Conservation (phyloP, 2,797 vertebrate genomes). For the Epinephelus awoara region DNA sequence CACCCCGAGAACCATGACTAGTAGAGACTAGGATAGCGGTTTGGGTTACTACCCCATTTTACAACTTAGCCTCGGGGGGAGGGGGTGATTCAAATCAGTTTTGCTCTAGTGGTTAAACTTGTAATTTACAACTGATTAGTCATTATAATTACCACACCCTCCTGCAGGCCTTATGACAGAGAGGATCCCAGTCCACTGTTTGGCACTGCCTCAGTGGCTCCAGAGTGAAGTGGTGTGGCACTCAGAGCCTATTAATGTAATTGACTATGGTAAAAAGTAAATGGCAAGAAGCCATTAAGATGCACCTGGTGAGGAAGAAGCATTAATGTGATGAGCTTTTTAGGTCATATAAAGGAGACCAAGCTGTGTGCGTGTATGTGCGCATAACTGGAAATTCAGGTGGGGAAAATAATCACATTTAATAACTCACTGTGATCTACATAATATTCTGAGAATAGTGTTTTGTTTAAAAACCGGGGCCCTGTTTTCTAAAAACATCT, state of each 20-base stretch:
- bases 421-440: not conserved
- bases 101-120: slow-evolving; percentile 20
- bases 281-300: slow-evolving; percentile 38
- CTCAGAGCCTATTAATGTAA: slow-evolving; percentile 42
- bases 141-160: slow-evolving; percentile 10
- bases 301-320: slow-evolving; percentile 30
- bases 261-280: slow-evolving; percentile 51
- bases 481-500: not conserved
- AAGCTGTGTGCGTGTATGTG: not conserved
- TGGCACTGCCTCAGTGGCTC: slow-evolving; percentile 11
- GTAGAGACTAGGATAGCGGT: not conserved
- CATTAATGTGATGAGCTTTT: slow-evolving; percentile 50
- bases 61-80: not conserved
- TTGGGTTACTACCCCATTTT: slow-evolving; percentile 5
- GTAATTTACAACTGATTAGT: slow-evolving; percentile 43
- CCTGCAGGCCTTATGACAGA: slow-evolving; percentile 1
- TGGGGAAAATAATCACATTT: not conserved
- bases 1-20: not conserved
- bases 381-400: not conserved
- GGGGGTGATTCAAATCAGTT: slow-evolving; percentile 21
- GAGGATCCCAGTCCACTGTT: not conserved
- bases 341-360: slow-evolving; percentile 44
- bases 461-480: not conserved
- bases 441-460: not conserved
- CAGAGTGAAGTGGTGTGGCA: not conserved